These are phyloP conservation scores for Sebastes alutus DNA, from an alignment of 2,797 vertebrate genomes.

Conservation along the genomic window DNA sequence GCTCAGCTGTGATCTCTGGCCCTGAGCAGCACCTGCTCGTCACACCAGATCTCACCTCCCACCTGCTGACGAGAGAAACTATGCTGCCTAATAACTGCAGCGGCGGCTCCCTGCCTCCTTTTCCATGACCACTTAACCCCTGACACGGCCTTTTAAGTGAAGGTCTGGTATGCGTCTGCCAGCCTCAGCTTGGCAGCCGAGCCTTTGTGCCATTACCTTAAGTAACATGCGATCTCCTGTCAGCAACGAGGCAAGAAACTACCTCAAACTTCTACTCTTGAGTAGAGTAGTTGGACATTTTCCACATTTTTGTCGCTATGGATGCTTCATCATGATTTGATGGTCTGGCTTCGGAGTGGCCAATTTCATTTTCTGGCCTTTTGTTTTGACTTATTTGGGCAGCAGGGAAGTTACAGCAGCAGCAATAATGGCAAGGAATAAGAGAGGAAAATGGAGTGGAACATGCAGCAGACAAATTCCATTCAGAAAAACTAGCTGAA, in stretches of 20 bases:
- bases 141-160: slow-evolving; percentile 76
- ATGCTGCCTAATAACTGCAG: slow-evolving; percentile 75
- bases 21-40: slow-evolving; percentile 73
- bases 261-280: slow-evolving; percentile 21
- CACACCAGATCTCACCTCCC: slow-evolving; percentile 74
- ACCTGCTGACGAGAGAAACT: slow-evolving; percentile 78
- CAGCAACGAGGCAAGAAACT: slow-evolving; percentile 31
- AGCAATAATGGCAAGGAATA: not conserved
- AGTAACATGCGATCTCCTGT: slow-evolving; percentile 58
- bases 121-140: slow-evolving; percentile 81
- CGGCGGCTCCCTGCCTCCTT: slow-evolving; percentile 66
- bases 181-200: slow-evolving; percentile 56
- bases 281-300: slow-evolving; percentile 18
- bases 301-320: slow-evolving; percentile 15
- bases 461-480: not conserved
- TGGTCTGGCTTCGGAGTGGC: not conserved
- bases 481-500: not conserved
- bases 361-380: not conserved
- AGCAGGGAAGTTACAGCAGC: not conserved
- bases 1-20: slow-evolving; percentile 74
- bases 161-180: slow-evolving; percentile 79
- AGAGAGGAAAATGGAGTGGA: not conserved
- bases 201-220: slow-evolving; percentile 64
- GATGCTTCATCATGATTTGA: not conserved
- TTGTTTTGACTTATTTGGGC: not conserved